Evolutionary conservation across 2,797 vertebrate genomes (phyloP).

Genomic region (Trematomus bernacchii): DNA sequence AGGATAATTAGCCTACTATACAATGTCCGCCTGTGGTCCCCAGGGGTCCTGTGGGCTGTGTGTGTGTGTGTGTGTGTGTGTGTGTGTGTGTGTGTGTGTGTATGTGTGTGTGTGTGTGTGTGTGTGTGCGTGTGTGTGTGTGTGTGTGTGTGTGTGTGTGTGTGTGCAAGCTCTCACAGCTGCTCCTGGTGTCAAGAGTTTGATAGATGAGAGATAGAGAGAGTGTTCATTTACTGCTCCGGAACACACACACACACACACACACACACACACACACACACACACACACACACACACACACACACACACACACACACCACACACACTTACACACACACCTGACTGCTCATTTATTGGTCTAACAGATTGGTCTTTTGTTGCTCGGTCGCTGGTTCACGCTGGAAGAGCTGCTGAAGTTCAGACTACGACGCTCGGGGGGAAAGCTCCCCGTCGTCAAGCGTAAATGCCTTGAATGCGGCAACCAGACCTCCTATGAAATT

Average conservation of each 20-base stretch:
- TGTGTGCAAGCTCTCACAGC: slow-evolving; percentile 68
- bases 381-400: slow-evolving; percentile 66
- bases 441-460: slow-evolving; percentile 61
- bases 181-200: slow-evolving; percentile 83
- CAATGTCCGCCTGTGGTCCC: slow-evolving; percentile 82
- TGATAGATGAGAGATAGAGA: slow-evolving; percentile 85
- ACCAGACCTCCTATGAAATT: slow-evolving; percentile 66
- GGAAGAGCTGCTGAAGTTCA: slow-evolving; percentile 67
- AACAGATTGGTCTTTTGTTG: slow-evolving; percentile 86
- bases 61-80: slow-evolving; percentile 48
- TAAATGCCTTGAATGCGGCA: slow-evolving; percentile 67
- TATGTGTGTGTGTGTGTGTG: slow-evolving; percentile 49
- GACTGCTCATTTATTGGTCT: slow-evolving; percentile 84
- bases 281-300: slow-evolving; percentile 47
- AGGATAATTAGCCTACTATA: slow-evolving; percentile 87
- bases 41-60: slow-evolving; percentile 69
- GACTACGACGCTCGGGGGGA: slow-evolving; percentile 60
- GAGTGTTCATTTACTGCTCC: slow-evolving; percentile 84
- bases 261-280: slow-evolving; percentile 44
- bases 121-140: slow-evolving; percentile 30
- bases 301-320: too few species aligned
- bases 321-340: slow-evolving; percentile 68
- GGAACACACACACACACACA: slow-evolving; percentile 60
- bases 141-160: slow-evolving; percentile 17
- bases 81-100: slow-evolving; percentile 21